A percentile compares a stretch with the other conserved stretches of the same genome.
These are phyloP conservation scores for Rhinopomastus cyanomelas DNA, from an alignment of 2,113 vertebrate species.

Conservation along the genomic window DNA sequence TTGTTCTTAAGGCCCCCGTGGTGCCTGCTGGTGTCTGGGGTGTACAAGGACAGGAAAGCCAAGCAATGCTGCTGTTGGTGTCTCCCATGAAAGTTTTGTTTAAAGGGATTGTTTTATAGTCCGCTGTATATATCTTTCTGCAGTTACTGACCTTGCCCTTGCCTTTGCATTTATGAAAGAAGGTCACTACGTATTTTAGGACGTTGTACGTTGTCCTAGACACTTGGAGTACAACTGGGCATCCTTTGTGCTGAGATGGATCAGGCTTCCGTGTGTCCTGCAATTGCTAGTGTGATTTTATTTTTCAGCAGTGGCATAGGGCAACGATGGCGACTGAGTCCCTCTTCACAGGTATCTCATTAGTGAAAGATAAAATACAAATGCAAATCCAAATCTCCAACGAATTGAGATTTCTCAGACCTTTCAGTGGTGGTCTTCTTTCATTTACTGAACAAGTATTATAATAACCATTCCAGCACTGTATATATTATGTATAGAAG, in stretches of 20 bases:
- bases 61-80: conserved; percentile 26
- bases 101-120: conserved; percentile 48
- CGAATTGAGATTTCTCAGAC: conserved; percentile 38
- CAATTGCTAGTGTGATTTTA: not conserved
- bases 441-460: conserved; percentile 51
- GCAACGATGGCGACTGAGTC: not conserved
- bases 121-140: conserved; percentile 46
- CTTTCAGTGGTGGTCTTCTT: conserved; percentile 41
- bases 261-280: conserved; percentile 14
- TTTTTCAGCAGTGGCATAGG: not conserved
- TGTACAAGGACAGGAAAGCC: conserved; percentile 1
- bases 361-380: conserved; percentile 25
- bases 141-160: conserved; percentile 39
- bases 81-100: conserved; percentile 23
- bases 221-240: not conserved
- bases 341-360: not conserved
- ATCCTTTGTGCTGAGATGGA: conserved; percentile 10
- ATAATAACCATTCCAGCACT: conserved; percentile 53
- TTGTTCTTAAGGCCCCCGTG: not conserved
- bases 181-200: conserved; percentile 26
- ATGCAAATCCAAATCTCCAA: conserved; percentile 54
- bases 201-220: not conserved
- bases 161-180: conserved; percentile 52
- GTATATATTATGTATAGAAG: conserved; percentile 77
- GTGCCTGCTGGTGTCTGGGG: not conserved